These are phyloP conservation scores for Lepidonotus clava DNA, from an alignment of 2,888 invertebrate genomes.

Conservation along the genomic window DNA sequence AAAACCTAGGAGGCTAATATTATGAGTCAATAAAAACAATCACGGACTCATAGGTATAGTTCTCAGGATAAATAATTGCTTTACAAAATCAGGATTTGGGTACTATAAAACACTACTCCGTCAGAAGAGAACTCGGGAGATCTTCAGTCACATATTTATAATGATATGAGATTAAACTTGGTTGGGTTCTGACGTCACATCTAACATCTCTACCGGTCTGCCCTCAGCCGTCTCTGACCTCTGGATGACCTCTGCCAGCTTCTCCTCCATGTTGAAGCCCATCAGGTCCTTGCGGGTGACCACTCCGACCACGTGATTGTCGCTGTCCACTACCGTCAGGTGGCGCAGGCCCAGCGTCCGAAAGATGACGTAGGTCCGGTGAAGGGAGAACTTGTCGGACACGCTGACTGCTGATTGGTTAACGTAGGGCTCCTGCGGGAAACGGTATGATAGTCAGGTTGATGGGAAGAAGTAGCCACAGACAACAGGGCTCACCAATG, in stretches of 20 bases:
- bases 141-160: no score
- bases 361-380: conserved; percentile 80
- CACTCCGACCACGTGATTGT: conserved; percentile 79
- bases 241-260: conserved; percentile 56
- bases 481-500: no score
- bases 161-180: no score
- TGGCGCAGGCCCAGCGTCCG: conserved; percentile 81
- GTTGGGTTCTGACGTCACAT: no score
- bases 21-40: no score
- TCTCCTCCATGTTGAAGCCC: conserved; percentile 80
- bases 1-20: no score
- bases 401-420: conserved; percentile 80
- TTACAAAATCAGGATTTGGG: no score
- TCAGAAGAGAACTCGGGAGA: no score
- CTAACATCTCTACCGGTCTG: not conserved
- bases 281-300: conserved; percentile 81
- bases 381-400: conserved; percentile 79
- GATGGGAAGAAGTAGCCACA: not conserved
- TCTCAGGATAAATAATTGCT: no score
- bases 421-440: conserved; percentile 76
- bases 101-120: no score
- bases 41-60: no score
- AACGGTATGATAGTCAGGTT: not conserved
- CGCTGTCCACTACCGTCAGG: conserved; percentile 77
- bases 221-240: not conserved